Conservation (phyloP, 2,888 invertebrate genomes). For the Noctua fimbriata region DNA sequence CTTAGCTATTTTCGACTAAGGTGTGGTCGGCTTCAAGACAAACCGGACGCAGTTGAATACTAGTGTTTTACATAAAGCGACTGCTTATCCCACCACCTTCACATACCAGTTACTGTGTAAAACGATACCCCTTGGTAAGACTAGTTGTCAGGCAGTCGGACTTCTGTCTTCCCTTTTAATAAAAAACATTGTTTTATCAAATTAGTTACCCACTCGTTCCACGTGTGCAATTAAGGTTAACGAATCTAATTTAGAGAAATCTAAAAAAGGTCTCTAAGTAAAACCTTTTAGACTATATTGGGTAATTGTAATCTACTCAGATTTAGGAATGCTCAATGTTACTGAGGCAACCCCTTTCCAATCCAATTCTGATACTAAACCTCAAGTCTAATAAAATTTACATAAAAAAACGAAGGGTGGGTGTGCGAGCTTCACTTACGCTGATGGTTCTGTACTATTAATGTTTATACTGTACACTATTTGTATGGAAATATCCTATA, state of each 20-base stretch:
- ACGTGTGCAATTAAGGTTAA: conserved; percentile 27
- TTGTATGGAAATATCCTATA: not conserved
- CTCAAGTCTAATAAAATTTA: conserved; percentile 65
- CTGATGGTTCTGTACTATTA: conserved; percentile 45
- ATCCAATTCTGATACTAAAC: conserved; percentile 62
- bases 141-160: not conserved
- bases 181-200: not conserved
- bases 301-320: conserved; percentile 57
- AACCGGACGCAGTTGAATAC: not conserved
- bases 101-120: not conserved
- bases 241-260: conserved; percentile 28
- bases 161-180: no score
- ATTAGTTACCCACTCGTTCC: not conserved
- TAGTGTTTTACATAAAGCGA: not conserved
- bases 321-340: conserved; percentile 42
- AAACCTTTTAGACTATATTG: conserved; percentile 65
- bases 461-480: conserved; percentile 1
- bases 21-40: not conserved
- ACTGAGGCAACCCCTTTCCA: conserved; percentile 53
- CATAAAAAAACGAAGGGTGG: conserved; percentile 63
- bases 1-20: not conserved
- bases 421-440: conserved; percentile 27
- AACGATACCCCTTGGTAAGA: not conserved
- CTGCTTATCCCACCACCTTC: not conserved
- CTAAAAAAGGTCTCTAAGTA: conserved; percentile 20